These are phyloP conservation scores for Telmatochromis sp. DNA, from an alignment of 2,113 vertebrate genomes.

Conservation along the genomic window DNA sequence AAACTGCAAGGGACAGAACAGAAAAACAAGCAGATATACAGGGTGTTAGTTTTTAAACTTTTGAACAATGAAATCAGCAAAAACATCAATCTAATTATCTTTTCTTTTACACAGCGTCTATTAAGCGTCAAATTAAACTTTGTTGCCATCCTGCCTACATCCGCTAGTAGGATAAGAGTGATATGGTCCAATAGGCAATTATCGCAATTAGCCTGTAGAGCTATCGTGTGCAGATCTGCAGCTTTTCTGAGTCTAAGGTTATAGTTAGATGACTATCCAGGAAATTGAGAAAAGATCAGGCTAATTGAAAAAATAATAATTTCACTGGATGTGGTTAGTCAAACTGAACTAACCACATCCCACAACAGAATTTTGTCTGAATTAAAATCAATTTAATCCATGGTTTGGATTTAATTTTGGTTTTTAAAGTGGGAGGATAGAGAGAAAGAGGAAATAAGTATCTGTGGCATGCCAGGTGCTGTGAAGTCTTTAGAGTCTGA, in stretches of 20 bases:
- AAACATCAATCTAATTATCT: background rate
- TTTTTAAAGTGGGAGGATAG: background rate
- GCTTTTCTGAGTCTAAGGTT: background rate
- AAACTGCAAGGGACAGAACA: slow-evolving; percentile 73
- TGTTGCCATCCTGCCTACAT: background rate
- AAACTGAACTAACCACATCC: background rate
- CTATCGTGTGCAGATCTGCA: background rate
- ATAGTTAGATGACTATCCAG: background rate
- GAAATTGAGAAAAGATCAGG: background rate
- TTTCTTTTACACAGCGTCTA: background rate
- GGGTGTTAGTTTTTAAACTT: background rate
- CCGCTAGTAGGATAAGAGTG: background rate
- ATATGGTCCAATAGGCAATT: background rate
- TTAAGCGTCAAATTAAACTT: background rate
- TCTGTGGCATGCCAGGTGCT: background rate
- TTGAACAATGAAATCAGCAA: background rate
- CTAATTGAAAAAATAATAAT: background rate
- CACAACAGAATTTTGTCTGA: background rate
- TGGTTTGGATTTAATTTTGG: background rate
- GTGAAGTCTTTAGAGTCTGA: background rate
- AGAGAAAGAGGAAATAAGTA: background rate
- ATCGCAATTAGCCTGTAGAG: background rate
- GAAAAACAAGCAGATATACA: background rate
- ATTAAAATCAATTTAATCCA: background rate
- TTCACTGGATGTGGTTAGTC: background rate